Evolutionary conservation across 2,888 invertebrate genomes (phyloP).

Genomic region (Sicus ferrugineus): DNA sequence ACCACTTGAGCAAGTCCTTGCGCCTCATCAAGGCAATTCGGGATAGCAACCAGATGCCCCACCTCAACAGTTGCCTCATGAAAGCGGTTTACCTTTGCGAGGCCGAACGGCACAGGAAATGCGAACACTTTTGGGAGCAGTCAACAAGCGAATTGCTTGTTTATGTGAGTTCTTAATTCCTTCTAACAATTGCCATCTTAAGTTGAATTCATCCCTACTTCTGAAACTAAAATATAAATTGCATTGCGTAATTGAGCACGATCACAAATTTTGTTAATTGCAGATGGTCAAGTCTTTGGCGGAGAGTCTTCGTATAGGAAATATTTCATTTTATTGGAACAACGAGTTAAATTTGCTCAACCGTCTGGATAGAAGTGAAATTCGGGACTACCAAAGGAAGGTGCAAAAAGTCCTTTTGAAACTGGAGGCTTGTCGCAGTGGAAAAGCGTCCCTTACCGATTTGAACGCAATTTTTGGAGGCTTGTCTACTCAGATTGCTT

Average conservation of each 20-base stretch:
- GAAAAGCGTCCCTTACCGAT: not conserved
- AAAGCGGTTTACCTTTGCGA: slow-evolving; percentile 48
- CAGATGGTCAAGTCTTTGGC: not conserved
- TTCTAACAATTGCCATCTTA: not conserved
- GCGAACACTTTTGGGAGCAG: slow-evolving; percentile 39
- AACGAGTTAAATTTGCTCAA: slow-evolving; percentile 7
- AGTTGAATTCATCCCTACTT: not conserved
- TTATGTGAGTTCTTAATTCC: slow-evolving; percentile 40
- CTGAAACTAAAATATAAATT: too few species aligned
- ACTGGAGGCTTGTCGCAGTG: not conserved
- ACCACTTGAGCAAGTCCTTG: slow-evolving; percentile 49
- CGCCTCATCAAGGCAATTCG: slow-evolving; percentile 50
- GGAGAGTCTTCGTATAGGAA: not conserved
- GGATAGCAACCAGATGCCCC: slow-evolving; percentile 41
- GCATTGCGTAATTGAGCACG: too few species aligned
- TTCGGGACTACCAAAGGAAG: not conserved
- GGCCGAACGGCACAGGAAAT: not conserved
- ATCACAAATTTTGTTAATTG: too few species aligned
- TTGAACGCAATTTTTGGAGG: not conserved
- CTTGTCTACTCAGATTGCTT: too few species aligned
- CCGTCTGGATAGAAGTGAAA: not conserved
- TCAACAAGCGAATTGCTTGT: slow-evolving; percentile 36
- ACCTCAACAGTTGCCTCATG: slow-evolving; percentile 48
- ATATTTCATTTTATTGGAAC: slow-evolving; percentile 21
- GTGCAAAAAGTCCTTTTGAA: not conserved